Conservation (phyloP, 2,797 vertebrate genomes). For the Spinus olivaceus region DNA sequence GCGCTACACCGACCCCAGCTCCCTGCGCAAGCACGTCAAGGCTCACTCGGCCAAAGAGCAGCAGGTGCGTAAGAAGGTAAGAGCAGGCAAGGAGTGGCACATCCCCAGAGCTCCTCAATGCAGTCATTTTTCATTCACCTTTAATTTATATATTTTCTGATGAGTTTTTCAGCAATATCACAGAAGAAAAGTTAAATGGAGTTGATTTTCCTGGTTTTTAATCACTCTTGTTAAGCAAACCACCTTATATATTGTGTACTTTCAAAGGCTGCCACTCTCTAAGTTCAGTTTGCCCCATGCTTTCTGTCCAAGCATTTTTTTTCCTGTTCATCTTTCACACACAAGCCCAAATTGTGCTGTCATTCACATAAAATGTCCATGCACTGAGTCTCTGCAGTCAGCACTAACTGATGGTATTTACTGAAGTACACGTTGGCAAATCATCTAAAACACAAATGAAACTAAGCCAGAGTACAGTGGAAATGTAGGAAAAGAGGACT, state of each 20-base stretch:
- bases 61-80: slow-evolving; percentile 97
- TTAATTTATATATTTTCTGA: neutral
- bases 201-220: neutral
- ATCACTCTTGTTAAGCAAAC: neutral
- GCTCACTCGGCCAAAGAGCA: slow-evolving; percentile 97
- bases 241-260: neutral
- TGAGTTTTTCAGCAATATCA: neutral
- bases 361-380: neutral
- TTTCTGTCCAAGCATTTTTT: neutral
- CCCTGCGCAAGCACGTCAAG: slow-evolving; percentile 97
- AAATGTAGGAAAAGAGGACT: neutral
- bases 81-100: neutral
- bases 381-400: neutral
- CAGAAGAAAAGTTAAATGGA: neutral
- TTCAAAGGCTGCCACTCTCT: neutral
- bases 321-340: neutral
- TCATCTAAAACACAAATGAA: neutral
- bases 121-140: neutral
- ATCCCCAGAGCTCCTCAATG: neutral
- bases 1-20: slow-evolving; percentile 98
- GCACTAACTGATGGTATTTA: neutral
- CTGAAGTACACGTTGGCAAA: neutral
- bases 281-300: neutral
- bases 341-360: neutral
- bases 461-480: neutral